These are phyloP conservation scores for Axea sp. DNA, from an alignment of 2,888 invertebrate genomes.

Conservation along the genomic window DNA sequence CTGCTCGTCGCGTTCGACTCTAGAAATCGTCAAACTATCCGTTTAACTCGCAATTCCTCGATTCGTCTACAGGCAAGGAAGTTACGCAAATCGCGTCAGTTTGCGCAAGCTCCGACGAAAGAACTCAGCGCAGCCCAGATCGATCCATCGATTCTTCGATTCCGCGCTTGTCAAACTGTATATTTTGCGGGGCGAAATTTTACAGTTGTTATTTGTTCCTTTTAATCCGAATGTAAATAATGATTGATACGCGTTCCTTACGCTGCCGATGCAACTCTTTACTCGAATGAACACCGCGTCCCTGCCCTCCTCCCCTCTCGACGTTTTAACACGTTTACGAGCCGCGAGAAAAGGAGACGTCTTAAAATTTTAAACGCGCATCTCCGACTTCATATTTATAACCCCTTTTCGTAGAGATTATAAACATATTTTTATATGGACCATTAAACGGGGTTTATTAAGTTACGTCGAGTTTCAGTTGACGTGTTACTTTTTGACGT, in stretches of 20 bases:
- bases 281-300: constrained; percentile 1
- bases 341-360: constrained; percentile 42
- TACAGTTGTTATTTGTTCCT: too few species aligned
- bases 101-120: too few species aligned
- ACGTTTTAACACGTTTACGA: constrained; percentile 50
- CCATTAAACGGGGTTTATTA: constrained; percentile 46
- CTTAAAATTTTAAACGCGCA: constrained; percentile 39
- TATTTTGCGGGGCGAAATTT: too few species aligned
- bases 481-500: constrained; percentile 31
- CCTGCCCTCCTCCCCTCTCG: neutral
- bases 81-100: too few species aligned
- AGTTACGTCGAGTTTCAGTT: constrained; percentile 28
- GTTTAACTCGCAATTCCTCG: too few species aligned
- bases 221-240: constrained; percentile 32
- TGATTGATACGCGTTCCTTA: constrained; percentile 47
- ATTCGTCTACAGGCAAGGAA: too few species aligned
- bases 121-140: too few species aligned
- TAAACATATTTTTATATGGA: constrained; percentile 56
- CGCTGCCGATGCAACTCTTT: constrained; percentile 41
- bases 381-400: constrained; percentile 49
- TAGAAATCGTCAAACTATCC: too few species aligned
- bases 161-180: too few species aligned
- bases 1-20: constrained; percentile 1
- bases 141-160: too few species aligned
- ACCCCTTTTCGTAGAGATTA: constrained; percentile 42